Evolutionary conservation across 2,113 vertebrate species (phyloP).

Genomic region (Eretmochelys imbricata): DNA sequence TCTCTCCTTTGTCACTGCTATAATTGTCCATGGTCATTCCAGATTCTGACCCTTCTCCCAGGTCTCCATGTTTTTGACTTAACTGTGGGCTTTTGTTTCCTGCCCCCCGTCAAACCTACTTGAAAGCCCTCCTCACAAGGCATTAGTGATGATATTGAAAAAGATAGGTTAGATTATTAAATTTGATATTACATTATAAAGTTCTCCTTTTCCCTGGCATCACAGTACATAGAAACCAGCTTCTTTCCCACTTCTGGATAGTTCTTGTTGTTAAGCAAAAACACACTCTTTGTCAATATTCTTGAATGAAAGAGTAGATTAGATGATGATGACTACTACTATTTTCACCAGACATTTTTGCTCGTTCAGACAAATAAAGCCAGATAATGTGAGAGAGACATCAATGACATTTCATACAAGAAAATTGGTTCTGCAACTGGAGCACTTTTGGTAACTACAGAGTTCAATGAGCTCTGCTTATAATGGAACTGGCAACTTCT

Average conservation of each 20-base stretch:
- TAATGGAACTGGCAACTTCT: conserved; percentile 60
- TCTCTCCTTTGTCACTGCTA: background rate
- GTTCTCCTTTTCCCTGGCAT: background rate
- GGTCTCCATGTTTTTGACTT: background rate
- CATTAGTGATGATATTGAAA: background rate
- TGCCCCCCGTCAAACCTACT: background rate
- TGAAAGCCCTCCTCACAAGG: background rate
- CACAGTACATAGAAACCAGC: background rate
- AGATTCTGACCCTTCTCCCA: background rate
- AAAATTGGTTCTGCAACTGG: conserved; percentile 61
- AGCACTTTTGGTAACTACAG: conserved; percentile 52
- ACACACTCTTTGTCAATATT: background rate
- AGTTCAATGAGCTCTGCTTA: conserved; percentile 30
- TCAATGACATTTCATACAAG: conserved; percentile 43
- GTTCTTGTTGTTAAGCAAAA: conserved; percentile 23
- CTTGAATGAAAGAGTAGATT: conserved; percentile 30
- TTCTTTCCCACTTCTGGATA: background rate
- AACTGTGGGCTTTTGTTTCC: background rate
- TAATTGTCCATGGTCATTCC: background rate
- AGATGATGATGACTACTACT: conserved; percentile 30
- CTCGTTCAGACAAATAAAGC: conserved; percentile 39
- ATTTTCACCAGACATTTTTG: conserved; percentile 52
- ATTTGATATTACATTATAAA: background rate
- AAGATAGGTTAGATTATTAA: conserved; percentile 10
- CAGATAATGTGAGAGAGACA: background rate